Base-by-base conservation (phyloP, 2,797 vertebrate species). In the Hyperoplus lanceolatus region DNA sequence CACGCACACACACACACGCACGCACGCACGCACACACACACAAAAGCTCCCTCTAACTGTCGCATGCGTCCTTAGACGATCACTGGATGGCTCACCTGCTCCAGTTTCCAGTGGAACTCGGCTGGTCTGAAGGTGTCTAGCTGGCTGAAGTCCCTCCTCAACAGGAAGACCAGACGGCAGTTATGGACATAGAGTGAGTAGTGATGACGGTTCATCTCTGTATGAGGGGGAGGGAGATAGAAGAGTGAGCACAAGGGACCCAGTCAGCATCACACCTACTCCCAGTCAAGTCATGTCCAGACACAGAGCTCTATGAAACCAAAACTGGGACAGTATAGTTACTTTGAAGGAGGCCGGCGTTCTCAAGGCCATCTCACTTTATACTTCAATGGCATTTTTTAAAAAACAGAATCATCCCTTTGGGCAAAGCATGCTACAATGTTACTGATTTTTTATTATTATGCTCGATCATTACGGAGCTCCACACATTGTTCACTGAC, bases 181-280 rank as follows among this genome's bases (percentile, higher is more conserved):
- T 99, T 99, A 90, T 99, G 98, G 88, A 99, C 96, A 0, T 99
- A 99, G 14, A 99, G 94, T 4, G 98, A 98, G 4, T 99, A 99
- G 93, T 99, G 98, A 62, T 99, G 98, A 11, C 98, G 95, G 93
- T 99, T 99, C 98, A 99, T 99, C 89, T 99, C 98, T 99, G 92
- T 29, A 29, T 42, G 65, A 72, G 63, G 65, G 51, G 63, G 42
- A 75, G 38, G 41, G 42, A 80, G 61, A 73, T 42, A 80, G 29
- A 75, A 50, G 57, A 43, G 67, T 50, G 51, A 55, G 45, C 60
- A 75, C 21, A 56, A 41, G 72, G 58, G 64, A 73, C 14, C 18
- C 61, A 29, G 29, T 29, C 29, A 83, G 62, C 63, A 87, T 55
- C 65, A 70, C 67, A 65, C 65, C 51, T 51, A 64, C 79, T 60